Percentiles rank a stretch among this genome's conserved stretches.
These are phyloP conservation scores for Euura lappo DNA, from an alignment of 1,140 invertebrate species.

Conservation along the genomic window DNA sequence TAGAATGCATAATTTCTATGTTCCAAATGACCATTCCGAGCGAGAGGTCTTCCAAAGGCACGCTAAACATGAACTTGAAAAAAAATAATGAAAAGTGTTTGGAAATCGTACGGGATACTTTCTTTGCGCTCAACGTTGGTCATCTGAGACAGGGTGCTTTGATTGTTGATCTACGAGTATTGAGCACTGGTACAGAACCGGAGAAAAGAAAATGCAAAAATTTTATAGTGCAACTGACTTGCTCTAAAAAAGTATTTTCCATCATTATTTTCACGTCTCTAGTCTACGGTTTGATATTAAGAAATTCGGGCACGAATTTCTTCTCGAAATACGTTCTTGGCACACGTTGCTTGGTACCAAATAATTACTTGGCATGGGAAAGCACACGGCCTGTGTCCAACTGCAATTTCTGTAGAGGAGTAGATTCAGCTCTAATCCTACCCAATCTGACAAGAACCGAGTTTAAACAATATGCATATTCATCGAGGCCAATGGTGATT, in stretches of 20 bases:
- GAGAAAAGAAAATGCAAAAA: background rate
- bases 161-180: conserved; percentile 32
- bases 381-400: conserved; percentile 81
- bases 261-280: background rate
- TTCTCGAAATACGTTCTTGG: conserved; percentile 36
- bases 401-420: conserved; percentile 74
- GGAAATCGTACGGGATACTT: conserved; percentile 32
- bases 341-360: conserved; percentile 76
- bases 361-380: conserved; percentile 86
- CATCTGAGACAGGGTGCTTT: conserved; percentile 34
- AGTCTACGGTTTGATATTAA: background rate
- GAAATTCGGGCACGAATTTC: background rate
- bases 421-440: conserved; percentile 67
- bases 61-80: background rate
- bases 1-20: no score
- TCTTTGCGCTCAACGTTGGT: conserved; percentile 35
- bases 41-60: background rate
- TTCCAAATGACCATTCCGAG: background rate
- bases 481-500: conserved; percentile 80
- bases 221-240: background rate
- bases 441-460: conserved; percentile 71
- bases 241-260: background rate
- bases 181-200: background rate
- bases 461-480: conserved; percentile 78
- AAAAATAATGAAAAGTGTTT: background rate